These are phyloP conservation scores for Ranitomeya imitator DNA, from an alignment of 2,113 vertebrate genomes.

Conservation along the genomic window DNA sequence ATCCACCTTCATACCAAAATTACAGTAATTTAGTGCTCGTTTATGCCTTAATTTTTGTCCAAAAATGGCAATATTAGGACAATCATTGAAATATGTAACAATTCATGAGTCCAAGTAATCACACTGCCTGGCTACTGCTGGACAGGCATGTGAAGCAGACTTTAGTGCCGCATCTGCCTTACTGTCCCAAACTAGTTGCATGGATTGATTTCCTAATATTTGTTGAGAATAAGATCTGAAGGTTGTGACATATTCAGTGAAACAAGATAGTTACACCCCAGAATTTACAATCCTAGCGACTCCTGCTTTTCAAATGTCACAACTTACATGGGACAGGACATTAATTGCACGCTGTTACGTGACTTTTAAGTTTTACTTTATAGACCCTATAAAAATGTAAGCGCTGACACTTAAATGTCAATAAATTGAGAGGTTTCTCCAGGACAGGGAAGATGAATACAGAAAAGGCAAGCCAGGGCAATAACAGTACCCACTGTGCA, in stretches of 20 bases:
- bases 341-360: background rate
- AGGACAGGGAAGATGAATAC: background rate
- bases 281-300: background rate
- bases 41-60: too few relatives aligned
- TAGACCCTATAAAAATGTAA: background rate
- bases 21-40: too few relatives aligned
- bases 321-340: background rate
- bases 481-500: background rate
- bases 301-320: background rate
- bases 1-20: too few relatives aligned
- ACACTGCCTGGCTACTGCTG: too few relatives aligned
- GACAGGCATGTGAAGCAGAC: background rate
- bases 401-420: background rate
- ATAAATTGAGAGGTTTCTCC: background rate
- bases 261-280: background rate
- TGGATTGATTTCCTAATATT: too few relatives aligned
- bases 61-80: too few relatives aligned
- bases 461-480: background rate
- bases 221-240: background rate
- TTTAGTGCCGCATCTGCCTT: background rate
- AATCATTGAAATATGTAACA: too few relatives aligned
- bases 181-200: too few relatives aligned
- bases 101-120: too few relatives aligned
- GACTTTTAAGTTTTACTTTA: conserved; percentile 6
- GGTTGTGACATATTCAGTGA: background rate